Conservation (phyloP, 2,113 vertebrate species). For the Hemibagrus wyckioides region DNA sequence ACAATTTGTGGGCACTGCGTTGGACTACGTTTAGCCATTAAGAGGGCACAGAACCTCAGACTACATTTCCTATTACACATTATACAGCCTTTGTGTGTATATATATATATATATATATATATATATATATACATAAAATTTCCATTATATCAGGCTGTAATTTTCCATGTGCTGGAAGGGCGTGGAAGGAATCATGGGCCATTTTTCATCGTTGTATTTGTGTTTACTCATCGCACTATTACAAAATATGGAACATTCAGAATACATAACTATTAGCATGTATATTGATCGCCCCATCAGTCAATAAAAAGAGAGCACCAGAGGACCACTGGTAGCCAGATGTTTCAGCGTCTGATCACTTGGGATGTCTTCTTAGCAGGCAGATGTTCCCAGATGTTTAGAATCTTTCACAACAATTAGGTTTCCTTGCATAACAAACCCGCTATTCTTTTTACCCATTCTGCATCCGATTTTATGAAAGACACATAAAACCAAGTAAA, state of each 20-base stretch:
- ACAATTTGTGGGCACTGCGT: background rate
- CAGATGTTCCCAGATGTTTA: constrained; percentile 3
- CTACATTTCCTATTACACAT: constrained; percentile 28
- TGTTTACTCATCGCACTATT: background rate
- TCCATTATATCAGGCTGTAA: constrained; percentile 11
- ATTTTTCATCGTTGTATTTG: background rate
- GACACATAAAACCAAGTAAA: background rate
- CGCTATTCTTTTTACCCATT: background rate
- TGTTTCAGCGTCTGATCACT: background rate
- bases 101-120: too few relatives aligned
- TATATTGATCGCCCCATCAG: background rate
- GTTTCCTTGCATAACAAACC: background rate
- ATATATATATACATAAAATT: background rate
- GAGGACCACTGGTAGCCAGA: background rate
- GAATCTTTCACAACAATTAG: background rate
- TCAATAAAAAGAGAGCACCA: background rate
- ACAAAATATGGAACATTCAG: too few relatives aligned
- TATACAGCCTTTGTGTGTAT: background rate
- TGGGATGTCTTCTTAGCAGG: background rate
- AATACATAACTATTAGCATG: background rate
- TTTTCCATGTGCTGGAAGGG: background rate
- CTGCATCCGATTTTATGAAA: background rate
- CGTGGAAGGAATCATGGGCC: background rate
- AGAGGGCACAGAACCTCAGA: background rate
- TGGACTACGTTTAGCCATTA: constrained; percentile 8